Base-by-base conservation (phyloP, 2,113 vertebrate species). In the Mus pahari region DNA sequence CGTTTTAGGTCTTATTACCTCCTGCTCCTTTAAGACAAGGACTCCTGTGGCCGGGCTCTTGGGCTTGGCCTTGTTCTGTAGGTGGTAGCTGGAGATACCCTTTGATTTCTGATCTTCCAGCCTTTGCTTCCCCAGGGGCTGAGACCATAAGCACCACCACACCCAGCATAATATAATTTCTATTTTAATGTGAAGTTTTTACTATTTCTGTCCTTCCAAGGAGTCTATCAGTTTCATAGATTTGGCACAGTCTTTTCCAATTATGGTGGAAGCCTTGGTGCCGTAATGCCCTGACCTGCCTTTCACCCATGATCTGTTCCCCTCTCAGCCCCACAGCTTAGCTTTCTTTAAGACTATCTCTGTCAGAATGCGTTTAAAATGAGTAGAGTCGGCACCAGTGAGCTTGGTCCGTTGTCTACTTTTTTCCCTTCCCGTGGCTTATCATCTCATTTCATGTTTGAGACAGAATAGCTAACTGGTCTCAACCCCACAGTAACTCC, bases 201-300 rank as follows among this genome's bases (percentile, higher is more conserved):
- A 42, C 16, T 33, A 3, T 82, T 68, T 82, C 16, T 1, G 42
- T 83, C 89, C 95, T 97, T 62, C 19, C 24, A 53, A 36, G 17
- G 7, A 22, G 91, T 89, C 89, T 48, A 31, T 62, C 12, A 62
- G 10, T 71, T 66, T 95, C 16, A 28, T 78, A 33, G 60, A 5
- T 86, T 94, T 88, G 92, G 50, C 55, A 64, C 17, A 66, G 20
- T 87, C 33, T 70, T 96, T 87, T 73, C n/a, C 66, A 7, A 53
- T 78, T 62, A 62, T 2, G 16, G 77, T 78, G 3, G 39, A 48
- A 26, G 66, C 55, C 66, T 75, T 78, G 60, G 58, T 28, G 28
- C 20, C 10, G 1, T 50, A 36, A 5, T 24, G 24, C 31, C 12
- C 55, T 48, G 45, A 66, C 12, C 36, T 50, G 1, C 14, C 42